phyloP scores from a whole-genome alignment of 1,140 invertebrate species.

The Mycetomoellerius zeteki region DNA sequence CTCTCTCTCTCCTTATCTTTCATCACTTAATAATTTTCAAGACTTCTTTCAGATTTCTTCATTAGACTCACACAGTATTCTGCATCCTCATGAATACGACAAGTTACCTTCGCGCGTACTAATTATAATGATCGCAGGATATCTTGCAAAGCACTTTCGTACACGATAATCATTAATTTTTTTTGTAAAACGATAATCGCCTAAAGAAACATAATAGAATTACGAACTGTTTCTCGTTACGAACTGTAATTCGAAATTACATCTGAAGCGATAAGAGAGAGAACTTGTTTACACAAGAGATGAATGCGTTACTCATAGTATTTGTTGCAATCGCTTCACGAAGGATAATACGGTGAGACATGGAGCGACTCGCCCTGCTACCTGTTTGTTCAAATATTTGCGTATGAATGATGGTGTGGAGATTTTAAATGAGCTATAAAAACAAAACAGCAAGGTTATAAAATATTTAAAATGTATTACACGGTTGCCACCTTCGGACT shows the following conservation, averaged over 20 bases:
- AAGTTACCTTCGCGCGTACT: neutral
- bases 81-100: neutral
- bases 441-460: too few species aligned
- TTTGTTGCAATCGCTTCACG: neutral
- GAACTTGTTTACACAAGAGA: neutral
- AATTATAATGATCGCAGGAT: neutral
- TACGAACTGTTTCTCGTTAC: neutral
- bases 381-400: too few species aligned
- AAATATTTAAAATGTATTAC: too few species aligned
- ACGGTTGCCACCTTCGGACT: too few species aligned
- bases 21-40: neutral
- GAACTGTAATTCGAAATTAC: neutral
- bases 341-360: neutral
- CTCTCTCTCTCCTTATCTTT: too few species aligned
- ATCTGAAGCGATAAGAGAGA: neutral
- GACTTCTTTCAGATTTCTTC: neutral
- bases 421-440: too few species aligned
- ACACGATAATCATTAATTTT: neutral
- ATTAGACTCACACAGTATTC: neutral
- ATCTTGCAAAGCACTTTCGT: neutral
- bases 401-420: too few species aligned
- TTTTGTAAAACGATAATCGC: neutral
- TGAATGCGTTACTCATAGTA: neutral
- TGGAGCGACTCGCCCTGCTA: neutral
- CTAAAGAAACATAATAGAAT: neutral